These are phyloP conservation scores for Anarsia innoxiella DNA, from an alignment of 2,888 invertebrate genomes.

Conservation along the genomic window DNA sequence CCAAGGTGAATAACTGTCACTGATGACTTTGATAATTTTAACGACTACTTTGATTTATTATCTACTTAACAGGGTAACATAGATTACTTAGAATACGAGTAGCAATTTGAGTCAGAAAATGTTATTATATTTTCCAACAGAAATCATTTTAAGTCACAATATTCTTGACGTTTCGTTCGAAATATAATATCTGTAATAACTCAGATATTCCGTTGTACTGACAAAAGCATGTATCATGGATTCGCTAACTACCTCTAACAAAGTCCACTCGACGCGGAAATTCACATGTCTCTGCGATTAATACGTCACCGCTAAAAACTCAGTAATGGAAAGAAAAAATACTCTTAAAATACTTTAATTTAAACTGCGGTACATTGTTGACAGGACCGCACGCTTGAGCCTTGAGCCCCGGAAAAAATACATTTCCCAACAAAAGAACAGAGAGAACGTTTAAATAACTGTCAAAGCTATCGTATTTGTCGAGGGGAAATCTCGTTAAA, in stretches of 20 bases:
- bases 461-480: constrained; percentile 51
- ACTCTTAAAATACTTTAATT: constrained; percentile 20
- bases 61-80: too few relatives aligned
- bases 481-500: constrained; percentile 52
- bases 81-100: too few relatives aligned
- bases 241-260: constrained; percentile 45
- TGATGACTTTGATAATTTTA: constrained; percentile 6
- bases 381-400: constrained; percentile 35
- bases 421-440: constrained; percentile 32
- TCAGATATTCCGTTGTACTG: too few relatives aligned
- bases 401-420: constrained; percentile 27
- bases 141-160: too few relatives aligned
- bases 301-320: constrained; percentile 25
- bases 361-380: constrained; percentile 6
- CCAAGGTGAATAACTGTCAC: constrained; percentile 6
- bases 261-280: constrained; percentile 29
- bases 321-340: constrained; percentile 21
- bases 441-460: constrained; percentile 54
- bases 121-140: too few relatives aligned
- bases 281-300: constrained; percentile 27
- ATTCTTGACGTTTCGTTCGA: too few relatives aligned
- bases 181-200: too few relatives aligned
- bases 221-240: too few relatives aligned
- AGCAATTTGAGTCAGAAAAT: too few relatives aligned
- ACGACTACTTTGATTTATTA: too few relatives aligned